Evolutionary conservation across 92 coral and sea anemone species (phyloP), one percentile per base, ranked within the genome.

Genomic region (Actinernus sp.): DNA sequence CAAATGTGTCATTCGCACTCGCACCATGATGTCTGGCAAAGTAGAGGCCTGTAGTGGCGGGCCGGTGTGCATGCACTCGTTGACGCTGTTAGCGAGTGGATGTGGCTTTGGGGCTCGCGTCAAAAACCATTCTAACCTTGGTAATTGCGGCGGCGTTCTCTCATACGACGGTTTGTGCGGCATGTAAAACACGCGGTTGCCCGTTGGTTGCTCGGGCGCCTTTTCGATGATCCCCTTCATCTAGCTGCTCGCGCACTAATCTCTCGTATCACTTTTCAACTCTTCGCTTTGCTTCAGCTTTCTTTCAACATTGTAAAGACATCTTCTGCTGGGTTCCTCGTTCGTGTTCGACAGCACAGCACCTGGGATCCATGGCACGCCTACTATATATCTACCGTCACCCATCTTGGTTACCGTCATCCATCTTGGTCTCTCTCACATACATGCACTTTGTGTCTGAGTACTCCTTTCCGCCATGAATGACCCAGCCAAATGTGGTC

Each of bases 91-190:
- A n/a, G n/a, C n/a, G n/a, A n/a, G n/a, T 84, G 84, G 84, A 13
- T 76, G 72, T 6, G 72, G 78, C 82, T 25, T 82, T 82, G 2
- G 89, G 71, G 18, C 89, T 82, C 2, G 78, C 89, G 49, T 68
- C 78, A 29, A 73, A 82, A 2, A 82, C 88, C 82, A n/a, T n/a
- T n/a, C n/a, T n/a, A n/a, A n/a, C n/a, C n/a, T n/a, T n/a, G n/a
- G n/a, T n/a, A n/a, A n/a, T 73, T 82, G 90, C 65, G 26, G 51
- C 32, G n/a, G 81, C 85, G 26, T 39, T 60, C 49, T 77, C 54
- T 59, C 85, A 55, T 49, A 77, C 85, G 1, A 67, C 89, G 89
- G 89, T 31, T 84, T 76, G 49, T 84, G n/a, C n/a, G n/a, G n/a
- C n/a, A n/a, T n/a, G n/a, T n/a, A n/a, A n/a, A n/a, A n/a, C n/a